Conservation (phyloP, 1,140 invertebrate genomes). For the Drosophila ercepeae region DNA sequence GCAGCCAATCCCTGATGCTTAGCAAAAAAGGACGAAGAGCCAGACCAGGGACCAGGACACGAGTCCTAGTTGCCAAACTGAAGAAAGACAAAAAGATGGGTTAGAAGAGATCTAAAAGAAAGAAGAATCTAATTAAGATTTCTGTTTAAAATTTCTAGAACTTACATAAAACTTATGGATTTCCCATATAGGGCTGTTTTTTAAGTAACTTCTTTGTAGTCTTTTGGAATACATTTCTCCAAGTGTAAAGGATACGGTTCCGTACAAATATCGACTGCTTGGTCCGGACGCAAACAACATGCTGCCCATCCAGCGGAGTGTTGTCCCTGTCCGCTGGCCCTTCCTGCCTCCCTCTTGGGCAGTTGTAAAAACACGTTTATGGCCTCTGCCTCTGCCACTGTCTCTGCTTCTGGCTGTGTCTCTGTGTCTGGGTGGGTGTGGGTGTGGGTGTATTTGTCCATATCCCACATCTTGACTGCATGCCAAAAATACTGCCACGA, state of each 20-base stretch:
- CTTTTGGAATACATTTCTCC: neutral
- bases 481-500: slow-evolving; percentile 67
- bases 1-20: slow-evolving; percentile 73
- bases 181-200: too few species aligned
- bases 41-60: slow-evolving; percentile 34
- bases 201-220: too few species aligned
- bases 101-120: too few species aligned
- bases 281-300: slow-evolving; percentile 64
- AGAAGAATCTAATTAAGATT: too few species aligned
- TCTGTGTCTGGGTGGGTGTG: slow-evolving; percentile 2
- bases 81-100: slow-evolving; percentile 3
- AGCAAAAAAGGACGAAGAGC: slow-evolving; percentile 31
- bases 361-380: slow-evolving; percentile 78
- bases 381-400: slow-evolving; percentile 32
- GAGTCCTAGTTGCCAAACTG: slow-evolving; percentile 10
- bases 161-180: too few species aligned
- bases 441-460: neutral
- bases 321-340: slow-evolving; percentile 26
- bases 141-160: too few species aligned
- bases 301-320: slow-evolving; percentile 49
- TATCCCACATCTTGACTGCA: slow-evolving; percentile 58
- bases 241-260: slow-evolving; percentile 25
- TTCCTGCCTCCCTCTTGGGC: slow-evolving; percentile 3
- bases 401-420: too few species aligned
- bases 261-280: slow-evolving; percentile 71